Evolutionary conservation across 2,113 vertebrate genomes (phyloP), one percentile per base, ranked within the genome.

Genomic region (Melanocharis versteri): DNA sequence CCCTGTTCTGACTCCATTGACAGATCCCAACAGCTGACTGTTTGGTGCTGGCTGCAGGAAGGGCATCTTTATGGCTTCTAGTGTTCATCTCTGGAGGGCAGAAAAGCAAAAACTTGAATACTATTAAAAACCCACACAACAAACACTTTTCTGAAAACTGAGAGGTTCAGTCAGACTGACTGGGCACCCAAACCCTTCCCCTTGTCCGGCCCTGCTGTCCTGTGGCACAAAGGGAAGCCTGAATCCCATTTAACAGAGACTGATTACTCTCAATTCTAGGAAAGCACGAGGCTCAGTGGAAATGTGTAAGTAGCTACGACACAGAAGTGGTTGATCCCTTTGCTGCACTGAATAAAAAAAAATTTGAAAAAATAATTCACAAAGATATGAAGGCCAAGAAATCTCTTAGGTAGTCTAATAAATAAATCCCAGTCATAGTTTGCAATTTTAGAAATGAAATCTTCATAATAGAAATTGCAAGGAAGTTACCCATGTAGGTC

Each of bases 401-500:
- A 47, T 70, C 76, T 58, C 39, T 60, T 2, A 2, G 22, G 14
- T 7, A 22, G 33, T 13, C 7, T 10, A 83, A 78, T 9, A 53
- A n/a, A 48, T 86, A 64, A 68, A 39, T 64, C 15, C 30, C 21
- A 39, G 11, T 16, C 45, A 31, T 9, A 73, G 81, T 60, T 27
- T 60, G 28, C 44, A 81, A 39, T 45, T 92, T 80, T 33, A 87
- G 71, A 76, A 96, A 92, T 90, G 40, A 95, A 73, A 56, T 71
- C 58, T 69, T 65, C 30, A 44, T 35, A 83, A 39, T 1, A 77
- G 40, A 64, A 81, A 81, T 17, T 11, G 15, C n/a, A 87, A 56
- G 50, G 27, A 94, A 88, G 57, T 69, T 73, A 56, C 31, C 53
- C n/a, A 19, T 2, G 17, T 22, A 85, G 20, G 28, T 66, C 69